These are phyloP conservation scores for Physeter macrocephalus DNA, from an alignment of 2,113 vertebrate species.

Conservation along the genomic window DNA sequence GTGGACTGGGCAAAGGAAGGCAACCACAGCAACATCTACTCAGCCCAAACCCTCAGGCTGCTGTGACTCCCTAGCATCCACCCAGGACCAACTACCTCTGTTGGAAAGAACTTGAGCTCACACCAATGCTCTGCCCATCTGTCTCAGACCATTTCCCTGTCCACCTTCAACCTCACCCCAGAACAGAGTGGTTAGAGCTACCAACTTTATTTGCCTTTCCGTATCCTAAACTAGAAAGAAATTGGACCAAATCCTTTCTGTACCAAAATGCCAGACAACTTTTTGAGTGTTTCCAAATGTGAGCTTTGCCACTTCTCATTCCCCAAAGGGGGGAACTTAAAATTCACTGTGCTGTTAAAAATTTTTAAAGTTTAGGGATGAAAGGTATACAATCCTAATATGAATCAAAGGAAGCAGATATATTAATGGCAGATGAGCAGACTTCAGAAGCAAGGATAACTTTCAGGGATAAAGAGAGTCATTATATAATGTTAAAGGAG, in stretches of 20 bases:
- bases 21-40: constrained; percentile 74
- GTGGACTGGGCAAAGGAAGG: constrained; percentile 84
- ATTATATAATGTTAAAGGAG: background rate
- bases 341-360: background rate
- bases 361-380: no score
- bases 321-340: constrained; percentile 37
- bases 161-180: background rate
- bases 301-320: background rate
- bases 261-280: background rate
- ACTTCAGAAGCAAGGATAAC: background rate
- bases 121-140: background rate
- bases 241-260: background rate
- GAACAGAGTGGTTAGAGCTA: background rate
- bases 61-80: background rate
- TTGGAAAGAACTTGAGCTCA: background rate
- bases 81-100: constrained; percentile 41
- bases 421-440: background rate
- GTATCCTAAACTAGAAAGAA: background rate
- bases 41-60: constrained; percentile 69
- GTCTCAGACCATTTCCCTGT: background rate
- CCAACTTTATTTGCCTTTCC: constrained; percentile 28
- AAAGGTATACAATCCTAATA: background rate
- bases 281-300: background rate
- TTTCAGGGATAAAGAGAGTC: background rate
- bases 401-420: background rate